Evolutionary conservation across 1,140 invertebrate genomes (phyloP).

Genomic region (Meloidogyne chitwoodi): DNA sequence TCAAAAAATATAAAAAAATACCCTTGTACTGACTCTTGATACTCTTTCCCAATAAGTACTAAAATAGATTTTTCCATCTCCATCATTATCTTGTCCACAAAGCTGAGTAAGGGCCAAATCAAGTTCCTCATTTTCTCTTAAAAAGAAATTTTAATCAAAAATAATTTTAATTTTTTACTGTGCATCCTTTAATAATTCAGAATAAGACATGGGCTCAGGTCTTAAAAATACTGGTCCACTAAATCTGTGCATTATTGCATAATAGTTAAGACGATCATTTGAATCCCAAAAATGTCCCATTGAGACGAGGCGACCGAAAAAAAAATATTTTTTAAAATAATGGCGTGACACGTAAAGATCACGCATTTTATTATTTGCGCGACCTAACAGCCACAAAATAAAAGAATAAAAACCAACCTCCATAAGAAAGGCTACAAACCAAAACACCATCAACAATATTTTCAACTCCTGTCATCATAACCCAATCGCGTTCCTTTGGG

Average conservation of each 20-base stretch:
- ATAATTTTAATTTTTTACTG: slow-evolving; percentile 28
- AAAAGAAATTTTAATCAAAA: slow-evolving; percentile 2
- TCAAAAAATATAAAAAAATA: slow-evolving; percentile 13
- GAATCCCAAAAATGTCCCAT: slow-evolving; percentile 49
- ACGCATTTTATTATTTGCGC: not conserved
- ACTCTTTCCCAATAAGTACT: slow-evolving; percentile 57
- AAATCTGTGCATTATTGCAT: slow-evolving; percentile 57
- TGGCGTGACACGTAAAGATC: not conserved
- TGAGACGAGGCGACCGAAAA: slow-evolving; percentile 51
- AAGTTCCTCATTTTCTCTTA: slow-evolving; percentile 54
- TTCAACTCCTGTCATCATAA: slow-evolving; percentile 22
- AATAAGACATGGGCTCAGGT: slow-evolving; percentile 51
- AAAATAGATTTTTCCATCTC: slow-evolving; percentile 49
- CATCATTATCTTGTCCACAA: slow-evolving; percentile 53
- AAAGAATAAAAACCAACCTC: slow-evolving; percentile 3
- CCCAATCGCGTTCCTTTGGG: slow-evolving; percentile 55
- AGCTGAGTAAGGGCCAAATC: slow-evolving; percentile 56
- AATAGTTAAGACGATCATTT: slow-evolving; percentile 24
- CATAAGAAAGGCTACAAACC: slow-evolving; percentile 15
- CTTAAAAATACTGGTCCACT: slow-evolving; percentile 55
- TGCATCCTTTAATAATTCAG: slow-evolving; percentile 47
- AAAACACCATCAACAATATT: slow-evolving; percentile 16
- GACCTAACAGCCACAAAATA: no score
- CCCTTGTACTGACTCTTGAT: slow-evolving; percentile 45
- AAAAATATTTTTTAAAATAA: slow-evolving; percentile 46